Base-by-base conservation (phyloP, 2,888 invertebrate species). In the Helicoverpa assulta region DNA sequence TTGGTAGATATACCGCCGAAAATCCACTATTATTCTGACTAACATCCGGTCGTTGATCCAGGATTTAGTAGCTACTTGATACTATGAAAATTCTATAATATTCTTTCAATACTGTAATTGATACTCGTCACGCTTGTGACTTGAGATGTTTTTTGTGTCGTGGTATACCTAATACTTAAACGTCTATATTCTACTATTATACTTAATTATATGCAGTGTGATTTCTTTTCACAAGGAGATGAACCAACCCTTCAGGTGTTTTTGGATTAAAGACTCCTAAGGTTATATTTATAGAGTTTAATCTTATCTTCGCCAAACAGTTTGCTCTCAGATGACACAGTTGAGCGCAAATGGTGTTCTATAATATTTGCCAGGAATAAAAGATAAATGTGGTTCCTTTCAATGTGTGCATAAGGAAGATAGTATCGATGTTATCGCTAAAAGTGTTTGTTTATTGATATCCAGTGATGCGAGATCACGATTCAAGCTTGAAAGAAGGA, bases 241-340 rank as follows among this genome's bases (percentile, higher is more conserved):
- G 21, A 51, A 5, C 3, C 59, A 55, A 74, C 19, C 19, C 52
- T 59, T 47, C 16, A 37, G 40, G 18, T 19, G 40, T 58, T 37
- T 18, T n/a, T 18, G 29, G 57, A 62, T 65, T 65, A 62, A n/a
- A 53, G 0, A 19, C 51, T 56, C 12, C 14, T 54, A 50, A 61
- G 43, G 56, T 76, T 56, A 61, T 72, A 69, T 67, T 68, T 55
- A 54, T 58, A 61, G 59, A 68, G 69, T 67, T 70, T 77, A 67
- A 71, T 76, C 73, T 80, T 84, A 82, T 82, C 84, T 67, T 6
- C 40, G 54, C 78, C 78, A 79, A 81, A 85, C 80, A 83, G 89
- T 93, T 92, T 93, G 87, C 80, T 71, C 69, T 68, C 67, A 80
- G 82, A 85, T 87, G 85, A 83, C 84, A 79, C 65, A 77, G 79